These are phyloP conservation scores for Oceanodroma tethys DNA, from an alignment of 2,113 vertebrate genomes.

Conservation along the genomic window DNA sequence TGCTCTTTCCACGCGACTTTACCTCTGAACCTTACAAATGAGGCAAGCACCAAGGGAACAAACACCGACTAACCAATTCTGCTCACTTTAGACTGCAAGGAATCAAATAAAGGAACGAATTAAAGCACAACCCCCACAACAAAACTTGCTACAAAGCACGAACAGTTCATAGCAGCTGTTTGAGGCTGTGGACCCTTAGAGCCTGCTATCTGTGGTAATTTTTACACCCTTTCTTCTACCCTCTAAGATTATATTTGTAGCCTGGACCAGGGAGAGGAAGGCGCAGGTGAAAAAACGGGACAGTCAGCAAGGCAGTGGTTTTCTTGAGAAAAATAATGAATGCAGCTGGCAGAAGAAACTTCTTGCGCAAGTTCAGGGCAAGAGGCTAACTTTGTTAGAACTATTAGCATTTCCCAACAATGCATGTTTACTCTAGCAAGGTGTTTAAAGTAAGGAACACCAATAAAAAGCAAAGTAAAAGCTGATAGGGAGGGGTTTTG, in stretches of 20 bases:
- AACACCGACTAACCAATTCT: not conserved
- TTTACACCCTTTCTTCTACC: not conserved
- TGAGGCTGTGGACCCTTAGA: not conserved
- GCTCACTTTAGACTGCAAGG: constrained; percentile 3
- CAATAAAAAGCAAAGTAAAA: constrained; percentile 3
- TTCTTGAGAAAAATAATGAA: not conserved
- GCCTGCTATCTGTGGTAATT: not conserved
- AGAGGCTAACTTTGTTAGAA: constrained; percentile 9
- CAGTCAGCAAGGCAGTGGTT: not conserved
- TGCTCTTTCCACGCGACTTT: not conserved
- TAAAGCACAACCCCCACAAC: not conserved
- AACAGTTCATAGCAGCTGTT: not conserved
- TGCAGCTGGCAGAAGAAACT: not conserved
- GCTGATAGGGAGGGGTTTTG: not conserved
- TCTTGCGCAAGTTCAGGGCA: constrained; percentile 16
- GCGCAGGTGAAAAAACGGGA: not conserved
- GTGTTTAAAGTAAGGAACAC: not conserved
- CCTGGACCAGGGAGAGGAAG: not conserved
- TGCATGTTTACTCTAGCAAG: not conserved
- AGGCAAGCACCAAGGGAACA: not conserved
- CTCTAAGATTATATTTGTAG: not conserved
- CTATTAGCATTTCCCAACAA: not conserved
- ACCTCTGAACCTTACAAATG: constrained; percentile 4
- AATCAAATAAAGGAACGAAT: not conserved
- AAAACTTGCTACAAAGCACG: not conserved